These are phyloP conservation scores for Palythoa heliodiscus DNA, from an alignment of 92 coral and sea anemone genomes.

Conservation along the genomic window DNA sequence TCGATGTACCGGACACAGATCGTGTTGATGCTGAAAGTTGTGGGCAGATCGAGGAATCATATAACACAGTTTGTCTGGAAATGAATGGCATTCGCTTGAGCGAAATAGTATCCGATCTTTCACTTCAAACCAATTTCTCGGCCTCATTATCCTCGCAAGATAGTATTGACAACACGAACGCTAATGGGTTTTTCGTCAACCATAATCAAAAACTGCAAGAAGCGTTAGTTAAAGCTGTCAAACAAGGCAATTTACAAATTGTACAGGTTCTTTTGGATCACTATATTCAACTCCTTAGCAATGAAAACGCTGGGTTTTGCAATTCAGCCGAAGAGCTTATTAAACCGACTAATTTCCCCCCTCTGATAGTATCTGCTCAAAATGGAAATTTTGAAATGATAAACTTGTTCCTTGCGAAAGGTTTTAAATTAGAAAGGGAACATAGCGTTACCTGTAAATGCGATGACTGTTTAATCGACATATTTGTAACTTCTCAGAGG, in stretches of 20 bases:
- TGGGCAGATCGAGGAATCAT: neutral
- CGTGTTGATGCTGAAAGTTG: neutral
- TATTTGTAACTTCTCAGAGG: slow-evolving; percentile 85
- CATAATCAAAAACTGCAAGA: slow-evolving; percentile 76
- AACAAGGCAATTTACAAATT: slow-evolving; percentile 66
- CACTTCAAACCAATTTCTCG: slow-evolving; percentile 21
- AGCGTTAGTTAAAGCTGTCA: slow-evolving; percentile 77
- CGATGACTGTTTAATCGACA: slow-evolving; percentile 75
- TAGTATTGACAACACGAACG: slow-evolving; percentile 56
- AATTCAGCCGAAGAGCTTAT: slow-evolving; percentile 30
- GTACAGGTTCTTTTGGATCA: slow-evolving; percentile 74
- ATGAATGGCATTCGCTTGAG: slow-evolving; percentile 32
- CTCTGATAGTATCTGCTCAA: slow-evolving; percentile 91
- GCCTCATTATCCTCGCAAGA: slow-evolving; percentile 34
- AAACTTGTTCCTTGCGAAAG: slow-evolving; percentile 75
- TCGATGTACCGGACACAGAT: neutral
- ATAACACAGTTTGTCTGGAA: neutral
- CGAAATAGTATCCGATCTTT: slow-evolving; percentile 5
- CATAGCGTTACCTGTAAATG: slow-evolving; percentile 91
- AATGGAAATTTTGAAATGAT: slow-evolving; percentile 88
- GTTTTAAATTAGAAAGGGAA: slow-evolving; percentile 81
- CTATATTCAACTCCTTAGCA: slow-evolving; percentile 62
- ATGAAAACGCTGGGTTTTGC: slow-evolving; percentile 53
- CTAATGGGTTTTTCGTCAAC: slow-evolving; percentile 72
- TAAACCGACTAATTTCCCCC: slow-evolving; percentile 72